A percentile compares a stretch with the other conserved stretches of the same genome.
phyloP scores from a whole-genome alignment of 1,140 invertebrate genomes.

The Panulirus ornatus region DNA sequence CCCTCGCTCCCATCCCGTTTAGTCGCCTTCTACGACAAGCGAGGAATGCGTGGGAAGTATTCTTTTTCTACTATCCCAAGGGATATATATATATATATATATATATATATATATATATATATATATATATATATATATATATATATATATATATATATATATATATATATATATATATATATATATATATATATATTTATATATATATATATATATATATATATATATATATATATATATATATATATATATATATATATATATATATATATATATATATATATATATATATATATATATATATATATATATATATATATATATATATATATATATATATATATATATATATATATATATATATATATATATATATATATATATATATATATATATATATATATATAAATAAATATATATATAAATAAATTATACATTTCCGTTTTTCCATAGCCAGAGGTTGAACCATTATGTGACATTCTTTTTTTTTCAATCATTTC shows the following conservation, averaged over 20 bases:
- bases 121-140: too few relatives aligned
- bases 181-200: constrained; percentile 29
- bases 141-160: too few relatives aligned
- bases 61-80: too few relatives aligned
- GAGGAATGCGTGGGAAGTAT: too few relatives aligned
- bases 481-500: too few relatives aligned
- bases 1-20: too few relatives aligned
- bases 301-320: constrained; percentile 19
- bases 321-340: constrained; percentile 37
- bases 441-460: too few relatives aligned
- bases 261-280: neutral
- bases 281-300: neutral
- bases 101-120: too few relatives aligned
- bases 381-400: constrained; percentile 14
- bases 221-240: neutral
- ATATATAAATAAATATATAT: constrained; percentile 4
- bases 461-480: too few relatives aligned
- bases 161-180: too few relatives aligned
- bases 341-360: constrained; percentile 45
- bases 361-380: constrained; percentile 8
- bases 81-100: too few relatives aligned
- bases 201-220: constrained; percentile 1
- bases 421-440: neutral
- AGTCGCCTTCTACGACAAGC: too few relatives aligned
- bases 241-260: neutral